Conservation (phyloP, 2,888 invertebrate species). For the Pristionchus mayeri region DNA sequence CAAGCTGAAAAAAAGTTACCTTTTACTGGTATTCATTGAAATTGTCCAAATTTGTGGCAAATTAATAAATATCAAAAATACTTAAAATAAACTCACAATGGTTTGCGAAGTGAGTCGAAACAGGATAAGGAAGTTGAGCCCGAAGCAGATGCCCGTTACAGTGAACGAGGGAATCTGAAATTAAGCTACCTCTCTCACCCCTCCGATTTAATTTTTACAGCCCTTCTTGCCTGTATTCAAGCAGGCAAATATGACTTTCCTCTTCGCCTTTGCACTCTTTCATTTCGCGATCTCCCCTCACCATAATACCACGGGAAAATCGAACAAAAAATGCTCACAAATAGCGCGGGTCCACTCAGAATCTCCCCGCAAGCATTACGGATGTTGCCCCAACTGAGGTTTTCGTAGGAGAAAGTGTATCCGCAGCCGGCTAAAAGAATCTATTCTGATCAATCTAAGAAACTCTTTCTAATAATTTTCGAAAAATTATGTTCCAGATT, state of each 20-base stretch:
- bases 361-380: background rate
- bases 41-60: no score
- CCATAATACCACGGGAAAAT: no score
- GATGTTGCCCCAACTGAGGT: background rate
- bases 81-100: background rate
- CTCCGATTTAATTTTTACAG: no score
- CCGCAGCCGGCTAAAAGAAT: slow-evolving; percentile 6
- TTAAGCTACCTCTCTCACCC: no score
- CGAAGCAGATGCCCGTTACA: background rate
- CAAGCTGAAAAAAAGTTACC: background rate
- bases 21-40: no score
- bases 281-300: no score
- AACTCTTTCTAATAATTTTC: background rate
- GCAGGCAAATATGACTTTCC: no score
- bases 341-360: slow-evolving; percentile 25
- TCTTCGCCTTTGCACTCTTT: no score
- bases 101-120: slow-evolving; percentile 15
- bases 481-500: background rate
- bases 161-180: slow-evolving; percentile 25
- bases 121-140: slow-evolving; percentile 6
- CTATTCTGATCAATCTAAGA: no score
- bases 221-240: no score
- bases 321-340: no score
- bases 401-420: slow-evolving; percentile 16
- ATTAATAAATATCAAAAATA: no score